phyloP scores from a whole-genome alignment of 2,888 invertebrate species.

The Rhogogaster chlorosoma region DNA sequence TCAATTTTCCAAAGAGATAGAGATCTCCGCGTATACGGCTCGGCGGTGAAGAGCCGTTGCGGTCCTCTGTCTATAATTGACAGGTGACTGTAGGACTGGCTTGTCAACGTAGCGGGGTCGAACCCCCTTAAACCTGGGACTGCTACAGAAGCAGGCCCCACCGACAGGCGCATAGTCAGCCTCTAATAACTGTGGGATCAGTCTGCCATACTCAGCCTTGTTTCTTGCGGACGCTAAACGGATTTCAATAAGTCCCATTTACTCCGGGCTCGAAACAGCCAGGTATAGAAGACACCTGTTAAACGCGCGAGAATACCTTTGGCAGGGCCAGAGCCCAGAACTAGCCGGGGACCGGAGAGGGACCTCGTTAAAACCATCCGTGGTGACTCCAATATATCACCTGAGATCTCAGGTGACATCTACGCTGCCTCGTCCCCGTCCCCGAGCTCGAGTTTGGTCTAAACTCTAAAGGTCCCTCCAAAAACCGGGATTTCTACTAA shows the following conservation, averaged over 20 bases:
- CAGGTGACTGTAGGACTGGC: slow-evolving; percentile 64
- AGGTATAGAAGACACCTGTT: slow-evolving; percentile 71
- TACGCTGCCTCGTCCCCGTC: slow-evolving; percentile 62
- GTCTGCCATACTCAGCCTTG: slow-evolving; percentile 49
- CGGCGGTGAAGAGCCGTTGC: slow-evolving; percentile 16
- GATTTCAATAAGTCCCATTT: slow-evolving; percentile 66
- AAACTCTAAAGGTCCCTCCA: slow-evolving; percentile 56
- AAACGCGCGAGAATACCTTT: slow-evolving; percentile 56
- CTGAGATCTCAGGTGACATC: slow-evolving; percentile 71
- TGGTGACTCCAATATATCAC: slow-evolving; percentile 71
- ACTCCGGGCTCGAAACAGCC: slow-evolving; percentile 10
- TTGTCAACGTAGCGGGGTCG: slow-evolving; percentile 50
- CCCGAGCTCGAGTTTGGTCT: slow-evolving; percentile 33
- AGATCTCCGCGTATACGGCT: slow-evolving; percentile 22
- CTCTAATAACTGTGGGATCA: slow-evolving; percentile 63
- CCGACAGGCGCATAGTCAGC: slow-evolving; percentile 22
- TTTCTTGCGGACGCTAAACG: slow-evolving; percentile 61
- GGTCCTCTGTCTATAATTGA: slow-evolving; percentile 67
- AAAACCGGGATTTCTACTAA: slow-evolving; percentile 72
- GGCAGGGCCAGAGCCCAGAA: neutral
- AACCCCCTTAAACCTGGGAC: slow-evolving; percentile 58
- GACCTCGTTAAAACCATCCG: slow-evolving; percentile 52
- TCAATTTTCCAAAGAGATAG: slow-evolving; percentile 29
- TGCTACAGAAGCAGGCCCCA: slow-evolving; percentile 32
- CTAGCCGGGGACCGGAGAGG: neutral